Evolutionary conservation across 2,888 invertebrate genomes (phyloP).

Genomic region (Drosophila histrio): DNA sequence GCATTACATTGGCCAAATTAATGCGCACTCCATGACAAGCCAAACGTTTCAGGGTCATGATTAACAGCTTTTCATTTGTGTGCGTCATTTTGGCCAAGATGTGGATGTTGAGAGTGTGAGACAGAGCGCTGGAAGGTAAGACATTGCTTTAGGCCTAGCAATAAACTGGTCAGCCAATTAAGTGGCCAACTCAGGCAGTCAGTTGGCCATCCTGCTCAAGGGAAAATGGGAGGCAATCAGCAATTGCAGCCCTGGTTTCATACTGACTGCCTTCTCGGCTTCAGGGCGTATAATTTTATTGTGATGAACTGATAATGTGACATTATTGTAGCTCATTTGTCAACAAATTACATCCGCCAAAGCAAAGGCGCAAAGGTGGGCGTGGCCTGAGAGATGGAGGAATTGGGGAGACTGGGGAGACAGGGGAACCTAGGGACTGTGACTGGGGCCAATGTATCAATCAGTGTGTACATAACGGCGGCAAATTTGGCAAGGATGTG

Average conservation of each 20-base stretch:
- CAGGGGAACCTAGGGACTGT: neutral
- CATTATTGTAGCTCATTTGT: conserved; percentile 78
- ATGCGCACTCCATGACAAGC: conserved; percentile 68
- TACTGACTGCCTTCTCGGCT: neutral
- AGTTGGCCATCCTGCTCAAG: neutral
- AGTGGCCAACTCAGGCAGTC: conserved; percentile 22
- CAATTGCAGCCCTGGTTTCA: conserved; percentile 44
- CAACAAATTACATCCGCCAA: conserved; percentile 73
- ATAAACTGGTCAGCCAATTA: conserved; percentile 56
- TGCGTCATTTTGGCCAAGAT: conserved; percentile 24
- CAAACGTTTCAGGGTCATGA: conserved; percentile 56
- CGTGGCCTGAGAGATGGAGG: neutral
- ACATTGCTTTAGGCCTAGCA: conserved; percentile 17
- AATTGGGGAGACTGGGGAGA: neutral
- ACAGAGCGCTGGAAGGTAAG: conserved; percentile 26
- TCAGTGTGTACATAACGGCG: conserved; percentile 65
- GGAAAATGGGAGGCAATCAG: conserved; percentile 45
- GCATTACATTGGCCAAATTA: conserved; percentile 56
- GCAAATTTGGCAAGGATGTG: conserved; percentile 45
- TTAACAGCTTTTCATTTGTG: conserved; percentile 64
- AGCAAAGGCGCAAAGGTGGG: conserved; percentile 41
- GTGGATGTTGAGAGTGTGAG: neutral
- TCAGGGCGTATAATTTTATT: conserved; percentile 73
- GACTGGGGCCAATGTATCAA: conserved; percentile 64
- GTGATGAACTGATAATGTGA: conserved; percentile 80